Evolutionary conservation across 2,113 vertebrate genomes (phyloP).

Genomic region (Corythornis madagascariensis): DNA sequence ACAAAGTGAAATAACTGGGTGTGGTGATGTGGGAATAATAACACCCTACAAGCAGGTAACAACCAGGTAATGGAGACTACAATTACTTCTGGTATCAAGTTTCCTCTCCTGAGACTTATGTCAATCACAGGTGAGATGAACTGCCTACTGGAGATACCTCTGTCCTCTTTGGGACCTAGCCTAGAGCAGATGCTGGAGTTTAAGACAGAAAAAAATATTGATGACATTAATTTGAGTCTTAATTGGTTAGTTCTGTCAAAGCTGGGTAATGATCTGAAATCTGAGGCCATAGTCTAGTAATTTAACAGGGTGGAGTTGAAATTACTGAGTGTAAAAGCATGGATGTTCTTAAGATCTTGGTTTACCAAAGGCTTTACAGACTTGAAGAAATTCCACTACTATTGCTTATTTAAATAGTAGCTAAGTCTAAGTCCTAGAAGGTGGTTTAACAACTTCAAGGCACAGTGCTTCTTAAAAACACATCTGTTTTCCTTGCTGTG

Average conservation of each 20-base stretch:
- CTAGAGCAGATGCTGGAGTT: background rate
- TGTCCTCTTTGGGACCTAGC: background rate
- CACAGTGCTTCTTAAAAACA: background rate
- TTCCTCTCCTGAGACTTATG: background rate
- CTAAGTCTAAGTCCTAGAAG: background rate
- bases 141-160: background rate
- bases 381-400: background rate
- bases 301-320: background rate
- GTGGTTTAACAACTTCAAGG: background rate
- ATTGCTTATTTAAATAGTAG: background rate
- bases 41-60: background rate
- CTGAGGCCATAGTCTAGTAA: background rate
- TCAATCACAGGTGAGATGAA: background rate
- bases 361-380: background rate
- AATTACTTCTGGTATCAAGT: background rate
- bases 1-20: background rate
- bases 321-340: background rate
- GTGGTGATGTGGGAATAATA: background rate
- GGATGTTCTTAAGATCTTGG: background rate
- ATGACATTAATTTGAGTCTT: background rate
- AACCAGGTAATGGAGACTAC: background rate
- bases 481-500: background rate
- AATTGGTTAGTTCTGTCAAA: background rate
- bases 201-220: background rate
- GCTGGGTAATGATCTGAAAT: rapidly evolving